Conservation (phyloP, 2,797 vertebrate genomes). For the Paramormyrops hopkinsi region DNA sequence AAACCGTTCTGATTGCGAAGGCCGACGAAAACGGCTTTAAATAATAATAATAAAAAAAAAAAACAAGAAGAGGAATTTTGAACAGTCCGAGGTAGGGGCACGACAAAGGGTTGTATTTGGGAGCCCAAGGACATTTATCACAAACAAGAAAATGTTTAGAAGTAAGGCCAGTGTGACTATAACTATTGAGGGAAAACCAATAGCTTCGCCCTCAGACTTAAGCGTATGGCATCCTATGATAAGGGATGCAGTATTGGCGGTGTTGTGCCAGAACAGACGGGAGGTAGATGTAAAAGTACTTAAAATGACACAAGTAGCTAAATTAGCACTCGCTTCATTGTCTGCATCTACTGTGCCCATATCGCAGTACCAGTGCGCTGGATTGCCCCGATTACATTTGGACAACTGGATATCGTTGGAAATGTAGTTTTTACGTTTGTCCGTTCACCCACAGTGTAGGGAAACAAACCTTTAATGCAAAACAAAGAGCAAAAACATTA, state of each 20-base stretch:
- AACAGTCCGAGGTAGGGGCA: background rate
- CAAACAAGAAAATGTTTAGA: background rate
- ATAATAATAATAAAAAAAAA: background rate
- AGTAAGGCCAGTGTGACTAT: background rate
- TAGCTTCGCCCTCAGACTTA: background rate
- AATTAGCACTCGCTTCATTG: background rate
- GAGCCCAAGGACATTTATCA: background rate
- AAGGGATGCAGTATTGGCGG: background rate
- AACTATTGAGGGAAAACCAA: background rate
- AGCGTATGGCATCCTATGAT: background rate
- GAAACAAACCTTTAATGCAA: background rate
- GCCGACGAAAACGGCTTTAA: background rate
- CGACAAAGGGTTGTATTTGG: background rate
- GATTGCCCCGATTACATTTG: background rate
- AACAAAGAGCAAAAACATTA: background rate
- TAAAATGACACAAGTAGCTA: background rate
- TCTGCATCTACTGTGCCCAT: background rate
- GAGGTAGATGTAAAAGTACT: background rate
- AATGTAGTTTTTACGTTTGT: background rate
- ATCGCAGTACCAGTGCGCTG: background rate
- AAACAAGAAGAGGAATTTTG: background rate
- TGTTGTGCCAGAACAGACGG: background rate
- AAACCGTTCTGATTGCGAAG: background rate
- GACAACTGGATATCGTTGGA: background rate
- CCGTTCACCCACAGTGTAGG: background rate